Conservation (phyloP, 1,140 invertebrate species). For the Plutomurus gul region DNA sequence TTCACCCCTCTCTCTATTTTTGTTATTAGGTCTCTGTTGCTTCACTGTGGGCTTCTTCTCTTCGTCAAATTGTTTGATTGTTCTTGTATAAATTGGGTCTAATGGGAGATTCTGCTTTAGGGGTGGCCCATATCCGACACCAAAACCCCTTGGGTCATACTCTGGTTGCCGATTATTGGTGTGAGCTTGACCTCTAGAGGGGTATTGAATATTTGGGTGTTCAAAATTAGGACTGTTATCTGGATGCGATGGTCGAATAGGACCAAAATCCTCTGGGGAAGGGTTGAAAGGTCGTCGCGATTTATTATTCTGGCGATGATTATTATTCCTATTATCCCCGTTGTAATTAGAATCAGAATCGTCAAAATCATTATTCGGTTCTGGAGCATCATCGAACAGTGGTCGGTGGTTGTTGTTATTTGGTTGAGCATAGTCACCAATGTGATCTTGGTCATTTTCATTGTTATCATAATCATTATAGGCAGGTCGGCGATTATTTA, state of each 20-base stretch:
- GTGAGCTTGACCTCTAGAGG: not conserved
- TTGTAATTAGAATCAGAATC: not conserved
- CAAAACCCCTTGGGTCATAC: slow-evolving; percentile 36
- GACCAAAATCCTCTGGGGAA: slow-evolving; percentile 31
- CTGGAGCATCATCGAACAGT: slow-evolving; percentile 21
- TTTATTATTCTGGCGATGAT: not conserved
- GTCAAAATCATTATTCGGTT: not conserved
- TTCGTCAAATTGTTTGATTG: slow-evolving; percentile 51
- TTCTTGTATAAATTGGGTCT: slow-evolving; percentile 51
- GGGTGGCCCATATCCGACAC: slow-evolving; percentile 29
- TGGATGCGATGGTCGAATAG: slow-evolving; percentile 32
- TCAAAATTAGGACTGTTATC: slow-evolving; percentile 41
- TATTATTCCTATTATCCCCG: not conserved
- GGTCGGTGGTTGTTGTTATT: slow-evolving; percentile 31
- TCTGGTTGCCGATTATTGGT: not conserved
- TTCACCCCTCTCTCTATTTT: not conserved
- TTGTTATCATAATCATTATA: slow-evolving; percentile 1
- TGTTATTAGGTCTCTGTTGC: not conserved
- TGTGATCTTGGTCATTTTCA: not conserved
- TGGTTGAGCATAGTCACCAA: slow-evolving; percentile 6
- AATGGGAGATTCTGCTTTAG: slow-evolving; percentile 27
- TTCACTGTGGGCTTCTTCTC: not conserved
- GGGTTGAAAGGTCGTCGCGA: not conserved
- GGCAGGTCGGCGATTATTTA: not conserved
- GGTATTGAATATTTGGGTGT: slow-evolving; percentile 43